phyloP scores from a whole-genome alignment of 2,113 vertebrate species.

The Sceloporus undulatus region DNA sequence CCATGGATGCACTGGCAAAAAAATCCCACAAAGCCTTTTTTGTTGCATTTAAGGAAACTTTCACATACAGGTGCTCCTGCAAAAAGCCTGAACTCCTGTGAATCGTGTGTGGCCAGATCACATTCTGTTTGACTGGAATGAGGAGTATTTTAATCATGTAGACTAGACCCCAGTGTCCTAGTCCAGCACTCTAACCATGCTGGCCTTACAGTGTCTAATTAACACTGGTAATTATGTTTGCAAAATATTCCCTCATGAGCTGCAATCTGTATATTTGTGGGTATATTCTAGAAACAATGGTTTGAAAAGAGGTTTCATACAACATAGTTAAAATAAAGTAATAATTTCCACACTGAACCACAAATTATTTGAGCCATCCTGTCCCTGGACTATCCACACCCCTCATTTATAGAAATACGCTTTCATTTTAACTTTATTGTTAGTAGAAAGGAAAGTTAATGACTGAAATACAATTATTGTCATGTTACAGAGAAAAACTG shows the following conservation, averaged over 20 bases:
- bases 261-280: background rate
- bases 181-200: too few relatives aligned
- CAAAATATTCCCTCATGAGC: constrained; percentile 57
- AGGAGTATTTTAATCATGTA: too few relatives aligned
- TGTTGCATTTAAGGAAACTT: too few relatives aligned
- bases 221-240: constrained; percentile 55
- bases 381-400: too few relatives aligned
- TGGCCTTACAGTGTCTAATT: background rate
- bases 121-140: too few relatives aligned
- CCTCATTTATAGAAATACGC: constrained; percentile 29
- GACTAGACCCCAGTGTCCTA: too few relatives aligned
- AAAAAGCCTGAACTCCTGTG: too few relatives aligned
- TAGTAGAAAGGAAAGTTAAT: constrained; percentile 37
- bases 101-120: too few relatives aligned
- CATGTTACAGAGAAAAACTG: constrained; percentile 42
- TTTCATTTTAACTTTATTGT: constrained; percentile 41
- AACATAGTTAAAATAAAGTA: constrained; percentile 52
- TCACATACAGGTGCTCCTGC: too few relatives aligned
- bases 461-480: constrained; percentile 60
- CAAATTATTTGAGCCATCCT: background rate
- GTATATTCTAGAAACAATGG: constrained; percentile 17
- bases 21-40: too few relatives aligned
- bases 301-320: constrained; percentile 47
- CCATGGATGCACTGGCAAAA: too few relatives aligned
- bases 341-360: background rate